A percentile compares a stretch with the other conserved stretches of the same genome.
Evolutionary conservation across 2,888 invertebrate genomes (phyloP).

Genomic region (Epistrophe grossulariae): DNA sequence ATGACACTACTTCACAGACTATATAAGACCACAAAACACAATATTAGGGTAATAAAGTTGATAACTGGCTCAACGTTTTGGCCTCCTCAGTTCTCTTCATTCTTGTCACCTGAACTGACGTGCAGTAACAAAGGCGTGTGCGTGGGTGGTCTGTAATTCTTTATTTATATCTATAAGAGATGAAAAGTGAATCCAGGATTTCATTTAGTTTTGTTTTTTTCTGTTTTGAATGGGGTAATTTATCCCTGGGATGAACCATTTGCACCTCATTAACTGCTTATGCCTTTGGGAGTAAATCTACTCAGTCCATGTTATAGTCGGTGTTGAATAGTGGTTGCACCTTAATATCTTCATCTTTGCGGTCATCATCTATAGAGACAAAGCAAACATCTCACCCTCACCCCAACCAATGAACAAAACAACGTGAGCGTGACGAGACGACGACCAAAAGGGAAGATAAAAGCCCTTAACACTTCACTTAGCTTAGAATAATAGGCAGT

Average conservation of each 20-base stretch:
- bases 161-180: slow-evolving; percentile 57
- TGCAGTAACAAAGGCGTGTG: not conserved
- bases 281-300: not conserved
- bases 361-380: slow-evolving; percentile 56
- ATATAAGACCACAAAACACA: no score
- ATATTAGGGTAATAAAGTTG: no score
- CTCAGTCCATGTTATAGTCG: not conserved
- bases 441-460: not conserved
- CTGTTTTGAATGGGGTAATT: slow-evolving; percentile 8
- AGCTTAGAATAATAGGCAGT: not conserved
- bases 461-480: not conserved
- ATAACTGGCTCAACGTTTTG: not conserved
- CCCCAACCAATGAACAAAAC: slow-evolving; percentile 26
- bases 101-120: slow-evolving; percentile 29
- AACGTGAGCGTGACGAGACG: not conserved
- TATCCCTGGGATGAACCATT: slow-evolving; percentile 60
- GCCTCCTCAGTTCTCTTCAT: not conserved
- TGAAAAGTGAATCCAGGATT: slow-evolving; percentile 42
- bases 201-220: not conserved
- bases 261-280: slow-evolving; percentile 70
- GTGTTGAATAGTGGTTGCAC: slow-evolving; percentile 28
- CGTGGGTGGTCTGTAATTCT: slow-evolving; percentile 43
- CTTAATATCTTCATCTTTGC: slow-evolving; percentile 27
- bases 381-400: slow-evolving; percentile 49
- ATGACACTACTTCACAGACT: no score